Conservation (phyloP, 2,797 vertebrate genomes). For the Phrynocephalus vlangalii region DNA sequence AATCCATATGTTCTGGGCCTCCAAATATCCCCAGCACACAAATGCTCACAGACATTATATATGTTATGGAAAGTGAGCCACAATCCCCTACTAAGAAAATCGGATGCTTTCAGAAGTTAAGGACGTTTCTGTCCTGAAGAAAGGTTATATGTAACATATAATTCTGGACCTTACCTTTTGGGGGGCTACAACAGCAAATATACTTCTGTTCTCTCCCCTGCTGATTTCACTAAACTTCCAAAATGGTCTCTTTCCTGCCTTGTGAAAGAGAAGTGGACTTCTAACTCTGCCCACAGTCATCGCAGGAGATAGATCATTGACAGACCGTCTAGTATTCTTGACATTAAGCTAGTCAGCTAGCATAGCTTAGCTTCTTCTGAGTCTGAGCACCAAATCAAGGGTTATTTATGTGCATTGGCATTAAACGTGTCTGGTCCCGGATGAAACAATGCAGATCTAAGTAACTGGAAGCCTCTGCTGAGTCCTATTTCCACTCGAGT, state of each 20-base stretch:
- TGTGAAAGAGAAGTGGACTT: neutral
- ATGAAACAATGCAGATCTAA: conserved; percentile 45
- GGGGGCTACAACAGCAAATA: no score
- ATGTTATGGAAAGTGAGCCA: no score
- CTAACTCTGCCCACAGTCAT: neutral
- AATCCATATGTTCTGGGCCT: no score
- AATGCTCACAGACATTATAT: no score
- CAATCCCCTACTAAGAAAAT: no score
- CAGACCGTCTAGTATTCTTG: neutral
- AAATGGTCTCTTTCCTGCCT: neutral
- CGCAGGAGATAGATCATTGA: neutral
- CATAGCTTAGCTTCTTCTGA: conserved; percentile 5
- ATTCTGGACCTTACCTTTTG: neutral
- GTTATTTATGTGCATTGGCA: conserved; percentile 41
- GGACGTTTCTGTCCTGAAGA: no score
- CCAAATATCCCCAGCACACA: no score
- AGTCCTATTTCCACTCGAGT: neutral
- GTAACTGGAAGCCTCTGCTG: conserved; percentile 25
- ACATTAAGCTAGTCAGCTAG: neutral
- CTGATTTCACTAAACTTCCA: neutral
- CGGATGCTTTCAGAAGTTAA: no score
- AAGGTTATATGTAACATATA: no score
- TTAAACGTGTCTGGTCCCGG: conserved; percentile 5
- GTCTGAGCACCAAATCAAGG: neutral
- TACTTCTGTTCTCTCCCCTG: neutral